phyloP scores from a whole-genome alignment of 1,140 invertebrate genomes.

The Aphaenogaster ashmeadi region DNA sequence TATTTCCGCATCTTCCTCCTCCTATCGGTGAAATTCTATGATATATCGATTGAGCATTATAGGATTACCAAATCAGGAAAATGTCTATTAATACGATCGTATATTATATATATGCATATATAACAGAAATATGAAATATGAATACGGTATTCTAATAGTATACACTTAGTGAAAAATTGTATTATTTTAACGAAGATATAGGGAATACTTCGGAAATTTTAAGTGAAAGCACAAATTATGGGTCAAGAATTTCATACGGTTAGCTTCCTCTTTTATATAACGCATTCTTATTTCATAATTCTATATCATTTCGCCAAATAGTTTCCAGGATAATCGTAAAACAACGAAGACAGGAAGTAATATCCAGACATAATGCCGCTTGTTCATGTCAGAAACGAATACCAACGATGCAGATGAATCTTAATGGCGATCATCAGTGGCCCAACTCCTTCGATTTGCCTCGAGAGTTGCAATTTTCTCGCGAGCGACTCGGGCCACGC shows the following conservation, averaged over 20 bases:
- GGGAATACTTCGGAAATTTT: background rate
- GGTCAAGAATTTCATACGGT: background rate
- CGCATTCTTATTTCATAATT: background rate
- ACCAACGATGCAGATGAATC: conserved; percentile 73
- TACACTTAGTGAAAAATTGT: background rate
- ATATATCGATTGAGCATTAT: background rate
- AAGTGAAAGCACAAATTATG: conserved; percentile 26
- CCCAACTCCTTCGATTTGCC: conserved; percentile 74
- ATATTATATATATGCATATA: background rate
- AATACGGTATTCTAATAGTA: background rate
- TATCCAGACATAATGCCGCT: conserved; percentile 31
- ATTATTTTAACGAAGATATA: background rate
- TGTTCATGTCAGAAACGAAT: conserved; percentile 79
- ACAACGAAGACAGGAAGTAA: conserved; percentile 26
- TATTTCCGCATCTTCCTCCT: background rate
- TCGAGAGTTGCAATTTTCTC: conserved; percentile 80
- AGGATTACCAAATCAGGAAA: background rate
- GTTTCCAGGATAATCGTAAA: conserved; percentile 19
- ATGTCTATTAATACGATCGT: background rate
- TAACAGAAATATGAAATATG: background rate
- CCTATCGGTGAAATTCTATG: background rate
- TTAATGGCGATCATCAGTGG: conserved; percentile 76
- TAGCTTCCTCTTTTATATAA: background rate
- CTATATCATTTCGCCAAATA: conserved; percentile 19
- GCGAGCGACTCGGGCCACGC: conserved; percentile 76